These are phyloP conservation scores for Myoxocephalus aenaeus DNA, from an alignment of 2,797 vertebrate genomes.

Conservation along the genomic window DNA sequence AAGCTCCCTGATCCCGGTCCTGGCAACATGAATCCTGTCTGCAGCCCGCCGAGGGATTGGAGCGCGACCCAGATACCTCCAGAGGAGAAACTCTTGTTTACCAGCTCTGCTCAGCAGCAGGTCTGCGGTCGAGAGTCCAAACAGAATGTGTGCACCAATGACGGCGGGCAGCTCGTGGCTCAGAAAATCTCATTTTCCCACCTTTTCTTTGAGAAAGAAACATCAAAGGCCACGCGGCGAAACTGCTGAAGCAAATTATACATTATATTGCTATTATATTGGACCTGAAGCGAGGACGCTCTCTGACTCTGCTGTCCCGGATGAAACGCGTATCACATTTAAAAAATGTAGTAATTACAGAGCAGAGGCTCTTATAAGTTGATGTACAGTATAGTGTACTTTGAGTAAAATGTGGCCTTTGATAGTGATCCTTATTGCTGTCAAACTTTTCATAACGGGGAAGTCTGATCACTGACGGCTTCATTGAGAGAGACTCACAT, in stretches of 20 bases:
- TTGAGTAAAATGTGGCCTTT: neutral
- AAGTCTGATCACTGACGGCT: neutral
- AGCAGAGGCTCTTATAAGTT: slow-evolving; percentile 1
- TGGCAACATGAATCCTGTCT: slow-evolving; percentile 15
- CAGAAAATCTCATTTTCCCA: slow-evolving; percentile 22
- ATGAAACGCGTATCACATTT: slow-evolving; percentile 14
- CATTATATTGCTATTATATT: too few species aligned
- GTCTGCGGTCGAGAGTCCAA: slow-evolving; percentile 28
- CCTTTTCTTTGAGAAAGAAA: slow-evolving; percentile 12
- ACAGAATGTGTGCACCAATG: slow-evolving; percentile 13
- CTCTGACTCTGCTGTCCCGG: slow-evolving; percentile 11
- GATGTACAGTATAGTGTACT: neutral
- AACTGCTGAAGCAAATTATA: slow-evolving; percentile 50
- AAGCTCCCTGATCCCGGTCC: slow-evolving; percentile 28
- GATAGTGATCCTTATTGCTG: too few species aligned
- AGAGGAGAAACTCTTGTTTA: slow-evolving; percentile 41
- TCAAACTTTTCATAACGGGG: neutral
- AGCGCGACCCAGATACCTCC: slow-evolving; percentile 52
- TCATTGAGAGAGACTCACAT: neutral
- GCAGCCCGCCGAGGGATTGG: slow-evolving; percentile 11
- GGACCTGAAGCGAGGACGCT: slow-evolving; percentile 10
- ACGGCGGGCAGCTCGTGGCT: slow-evolving; percentile 1
- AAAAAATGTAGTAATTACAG: slow-evolving; percentile 41
- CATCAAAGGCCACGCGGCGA: slow-evolving; percentile 57
- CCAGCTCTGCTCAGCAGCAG: slow-evolving; percentile 28